These are phyloP conservation scores for Rostratula benghalensis DNA, from an alignment of 2,113 vertebrate species.

Conservation along the genomic window DNA sequence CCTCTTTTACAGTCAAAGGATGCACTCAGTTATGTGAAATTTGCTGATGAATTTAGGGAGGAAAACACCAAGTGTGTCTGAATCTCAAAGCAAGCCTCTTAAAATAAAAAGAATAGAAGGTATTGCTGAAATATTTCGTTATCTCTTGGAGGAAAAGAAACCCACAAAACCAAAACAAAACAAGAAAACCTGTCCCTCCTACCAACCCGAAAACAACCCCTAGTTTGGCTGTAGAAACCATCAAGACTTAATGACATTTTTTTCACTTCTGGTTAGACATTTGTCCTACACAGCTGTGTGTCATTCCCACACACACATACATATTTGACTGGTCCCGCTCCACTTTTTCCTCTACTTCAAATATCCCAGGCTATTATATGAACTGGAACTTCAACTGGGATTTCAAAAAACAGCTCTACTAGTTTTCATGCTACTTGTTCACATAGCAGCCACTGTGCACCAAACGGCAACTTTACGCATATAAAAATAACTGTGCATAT, in stretches of 20 bases:
- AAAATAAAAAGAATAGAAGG: neutral
- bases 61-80: neutral
- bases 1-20: conserved; percentile 6
- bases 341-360: neutral
- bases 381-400: neutral
- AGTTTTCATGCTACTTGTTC: neutral
- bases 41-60: conserved; percentile 15
- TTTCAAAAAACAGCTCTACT: neutral
- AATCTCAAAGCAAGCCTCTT: neutral
- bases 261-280: neutral
- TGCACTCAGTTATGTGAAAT: neutral
- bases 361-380: neutral
- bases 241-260: neutral
- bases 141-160: neutral
- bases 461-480: neutral
- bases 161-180: neutral
- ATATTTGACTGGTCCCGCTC: neutral
- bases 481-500: neutral
- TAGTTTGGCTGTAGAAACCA: neutral
- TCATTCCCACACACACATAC: neutral
- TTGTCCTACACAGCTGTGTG: neutral
- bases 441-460: neutral
- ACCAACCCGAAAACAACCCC: neutral
- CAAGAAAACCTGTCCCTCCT: neutral
- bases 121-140: neutral